Evolutionary conservation across 2,888 invertebrate genomes (phyloP).

Genomic region (Junonia oenone): DNA sequence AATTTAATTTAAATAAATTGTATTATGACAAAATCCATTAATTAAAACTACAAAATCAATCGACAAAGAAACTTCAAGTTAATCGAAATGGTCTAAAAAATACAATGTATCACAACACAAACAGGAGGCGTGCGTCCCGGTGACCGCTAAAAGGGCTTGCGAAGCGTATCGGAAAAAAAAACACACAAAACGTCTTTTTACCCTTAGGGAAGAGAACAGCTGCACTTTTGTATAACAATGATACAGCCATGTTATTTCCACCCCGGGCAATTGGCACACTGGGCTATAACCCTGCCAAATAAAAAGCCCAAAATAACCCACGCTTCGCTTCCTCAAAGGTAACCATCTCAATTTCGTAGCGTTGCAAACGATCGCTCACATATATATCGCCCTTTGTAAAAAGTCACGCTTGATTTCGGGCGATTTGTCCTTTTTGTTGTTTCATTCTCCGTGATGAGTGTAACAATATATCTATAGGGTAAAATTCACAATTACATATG

Average conservation of each 20-base stretch:
- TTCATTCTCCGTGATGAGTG: constrained; percentile 64
- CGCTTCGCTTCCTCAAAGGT: constrained; percentile 9
- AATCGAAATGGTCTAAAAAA: constrained; percentile 18
- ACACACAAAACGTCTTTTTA: constrained; percentile 68
- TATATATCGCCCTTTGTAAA: constrained; percentile 64
- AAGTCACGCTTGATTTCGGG: constrained; percentile 75
- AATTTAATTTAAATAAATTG: neutral
- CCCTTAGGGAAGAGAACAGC: constrained; percentile 73
- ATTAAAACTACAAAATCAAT: constrained; percentile 6
- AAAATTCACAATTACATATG: constrained; percentile 24
- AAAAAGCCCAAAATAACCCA: constrained; percentile 32
- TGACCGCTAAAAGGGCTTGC: constrained; percentile 68
- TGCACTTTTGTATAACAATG: constrained; percentile 76
- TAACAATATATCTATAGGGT: constrained; percentile 59
- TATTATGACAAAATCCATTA: neutral
- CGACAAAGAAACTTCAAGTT: constrained; percentile 5
- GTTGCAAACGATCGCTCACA: constrained; percentile 56
- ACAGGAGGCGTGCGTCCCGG: constrained; percentile 51
- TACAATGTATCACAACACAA: constrained; percentile 34
- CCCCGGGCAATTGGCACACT: constrained; percentile 65
- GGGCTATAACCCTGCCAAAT: constrained; percentile 44
- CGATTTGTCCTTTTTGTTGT: constrained; percentile 76
- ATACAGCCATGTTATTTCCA: constrained; percentile 71
- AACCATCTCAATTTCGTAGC: constrained; percentile 40
- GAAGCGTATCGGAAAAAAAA: constrained; percentile 54